phyloP scores from a whole-genome alignment of 2,888 invertebrate species.

The Nematopogon swammerdamellus region DNA sequence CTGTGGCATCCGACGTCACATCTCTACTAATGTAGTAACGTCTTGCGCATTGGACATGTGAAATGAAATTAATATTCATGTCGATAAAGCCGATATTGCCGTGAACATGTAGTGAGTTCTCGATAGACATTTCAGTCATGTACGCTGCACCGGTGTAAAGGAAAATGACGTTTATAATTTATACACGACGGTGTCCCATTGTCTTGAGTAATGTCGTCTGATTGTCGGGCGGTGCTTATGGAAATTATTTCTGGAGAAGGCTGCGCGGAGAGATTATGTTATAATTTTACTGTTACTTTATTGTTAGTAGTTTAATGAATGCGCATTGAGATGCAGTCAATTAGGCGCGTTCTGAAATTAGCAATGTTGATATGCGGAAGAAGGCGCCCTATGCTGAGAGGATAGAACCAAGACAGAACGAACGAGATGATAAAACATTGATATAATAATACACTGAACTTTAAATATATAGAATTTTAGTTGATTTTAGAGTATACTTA shows the following conservation, averaged over 20 bases:
- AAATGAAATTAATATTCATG: too few species aligned
- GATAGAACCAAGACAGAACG: too few species aligned
- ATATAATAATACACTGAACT: too few species aligned
- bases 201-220: slow-evolving; percentile 10
- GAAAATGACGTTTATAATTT: slow-evolving; percentile 8
- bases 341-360: not conserved
- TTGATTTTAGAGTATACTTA: too few species aligned
- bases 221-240: slow-evolving; percentile 9
- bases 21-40: not conserved
- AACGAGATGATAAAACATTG: too few species aligned
- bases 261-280: not conserved
- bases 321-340: not conserved
- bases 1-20: not conserved
- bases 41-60: too few species aligned
- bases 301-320: not conserved
- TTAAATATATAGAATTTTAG: too few species aligned
- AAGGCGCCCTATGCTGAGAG: not conserved
- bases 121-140: slow-evolving; percentile 1
- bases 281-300: not conserved
- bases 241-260: not conserved
- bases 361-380: not conserved
- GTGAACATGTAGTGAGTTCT: not conserved
- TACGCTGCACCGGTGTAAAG: not conserved
- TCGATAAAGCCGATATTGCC: not conserved
- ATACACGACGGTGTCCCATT: slow-evolving; percentile 9